Evolutionary conservation across 2,113 vertebrate genomes (phyloP).

Genomic region (Corapipo altera): DNA sequence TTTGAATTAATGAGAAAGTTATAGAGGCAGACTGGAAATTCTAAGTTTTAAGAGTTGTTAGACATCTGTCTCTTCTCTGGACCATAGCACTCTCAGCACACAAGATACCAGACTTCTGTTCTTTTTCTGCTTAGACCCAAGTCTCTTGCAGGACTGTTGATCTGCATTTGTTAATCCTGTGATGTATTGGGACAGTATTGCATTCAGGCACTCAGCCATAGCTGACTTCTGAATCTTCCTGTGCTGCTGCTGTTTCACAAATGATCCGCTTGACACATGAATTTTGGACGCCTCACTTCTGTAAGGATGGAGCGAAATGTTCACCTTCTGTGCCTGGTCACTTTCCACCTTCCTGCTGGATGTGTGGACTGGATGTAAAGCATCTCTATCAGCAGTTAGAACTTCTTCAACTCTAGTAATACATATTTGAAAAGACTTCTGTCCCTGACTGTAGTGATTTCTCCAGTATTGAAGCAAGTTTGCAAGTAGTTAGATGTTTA

Average conservation of each 20-base stretch:
- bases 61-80: background rate
- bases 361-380: background rate
- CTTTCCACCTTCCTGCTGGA: background rate
- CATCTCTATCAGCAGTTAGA: background rate
- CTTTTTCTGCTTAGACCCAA: background rate
- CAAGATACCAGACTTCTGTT: background rate
- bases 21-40: background rate
- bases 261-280: background rate
- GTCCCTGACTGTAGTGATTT: background rate
- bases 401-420: background rate
- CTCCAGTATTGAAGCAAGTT: background rate
- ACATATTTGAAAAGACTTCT: background rate
- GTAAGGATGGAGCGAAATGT: background rate
- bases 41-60: background rate
- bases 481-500: background rate
- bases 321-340: background rate
- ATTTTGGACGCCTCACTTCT: background rate
- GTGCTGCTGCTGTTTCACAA: background rate
- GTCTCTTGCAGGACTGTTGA: background rate
- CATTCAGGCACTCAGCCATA: background rate
- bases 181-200: background rate
- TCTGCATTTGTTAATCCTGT: background rate
- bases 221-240: background rate
- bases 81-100: fast-evolving
- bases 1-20: background rate